Evolutionary conservation across 2,888 invertebrate genomes (phyloP), one percentile per base, ranked within the genome.

Genomic region (Hylaea fasciaria): DNA sequence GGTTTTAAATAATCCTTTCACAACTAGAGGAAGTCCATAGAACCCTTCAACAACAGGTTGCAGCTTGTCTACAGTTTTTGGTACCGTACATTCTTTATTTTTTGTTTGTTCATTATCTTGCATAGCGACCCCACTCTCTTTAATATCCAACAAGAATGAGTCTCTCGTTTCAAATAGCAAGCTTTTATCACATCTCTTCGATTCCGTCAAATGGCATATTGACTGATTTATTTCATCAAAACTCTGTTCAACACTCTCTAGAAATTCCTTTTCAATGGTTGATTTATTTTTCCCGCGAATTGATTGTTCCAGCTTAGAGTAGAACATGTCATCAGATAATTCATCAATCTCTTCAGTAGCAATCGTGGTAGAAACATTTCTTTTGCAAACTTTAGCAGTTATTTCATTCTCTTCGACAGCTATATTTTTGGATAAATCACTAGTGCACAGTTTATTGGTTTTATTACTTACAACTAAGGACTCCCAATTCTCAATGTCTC

Each of bases 11-110:
- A 98, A 86, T 11, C 93, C 89, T 80, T 95, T 94, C 0, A 97
- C 95, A 72, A 89, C 92, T 0, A 93, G 81, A 0, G 98, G 97
- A 41, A 98, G 88, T 0, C 97, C 98, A 93, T 96, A 98, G 85
- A 97, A 98, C 10, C 65, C 65, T 41, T 55, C 47, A 60, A 65
- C 76, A 51, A 37, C 22, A 39, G 64, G 32, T 28, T 12, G 5
- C 28, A 37, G 51, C 1, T 47, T 37, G 5, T 71, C 64, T 54
- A 65, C 29, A 55, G 45, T 40, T 52, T 51, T 64, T 61, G 57
- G 44, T 62, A 59, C 57, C 45, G 17, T 52, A 28, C 40, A 39
- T 40, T 47, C 44, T 48, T 55, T 57, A 5, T 28, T 56, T 22
- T 22, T 44, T n/a, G n/a, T n/a, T 29, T 68, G 59, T 51, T 62